A percentile compares a stretch with the other conserved stretches of the same genome.
These are phyloP conservation scores for Xyrichtys novacula DNA, from an alignment of 2,797 vertebrate species.

Conservation along the genomic window DNA sequence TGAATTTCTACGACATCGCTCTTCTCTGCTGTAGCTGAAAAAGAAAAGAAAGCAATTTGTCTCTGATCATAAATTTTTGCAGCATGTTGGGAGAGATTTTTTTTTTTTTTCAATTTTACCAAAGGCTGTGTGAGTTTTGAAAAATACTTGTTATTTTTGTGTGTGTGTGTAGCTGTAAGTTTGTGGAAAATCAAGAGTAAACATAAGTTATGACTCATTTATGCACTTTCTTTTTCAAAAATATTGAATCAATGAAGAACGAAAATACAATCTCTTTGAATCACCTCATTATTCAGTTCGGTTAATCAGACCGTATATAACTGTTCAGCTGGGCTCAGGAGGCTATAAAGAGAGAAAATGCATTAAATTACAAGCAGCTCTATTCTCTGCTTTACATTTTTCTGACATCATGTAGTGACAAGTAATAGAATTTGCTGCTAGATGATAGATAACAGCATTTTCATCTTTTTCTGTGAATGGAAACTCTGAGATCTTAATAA, in stretches of 20 bases:
- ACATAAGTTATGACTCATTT: slow-evolving; percentile 12
- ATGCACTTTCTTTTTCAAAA: slow-evolving; percentile 21
- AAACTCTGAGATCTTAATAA: slow-evolving; percentile 43
- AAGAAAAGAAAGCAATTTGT: slow-evolving; percentile 48
- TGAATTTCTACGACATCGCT: slow-evolving; percentile 47
- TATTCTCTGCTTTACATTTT: slow-evolving; percentile 56
- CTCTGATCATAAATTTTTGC: slow-evolving; percentile 56
- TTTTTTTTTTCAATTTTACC: slow-evolving; percentile 7
- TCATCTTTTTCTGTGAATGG: slow-evolving; percentile 17
- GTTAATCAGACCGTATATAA: slow-evolving; percentile 35
- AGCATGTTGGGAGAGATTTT: slow-evolving; percentile 19
- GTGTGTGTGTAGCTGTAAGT: background rate
- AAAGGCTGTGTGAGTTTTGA: slow-evolving; percentile 29
- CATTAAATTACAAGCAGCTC: slow-evolving; percentile 27
- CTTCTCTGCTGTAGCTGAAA: slow-evolving; percentile 21
- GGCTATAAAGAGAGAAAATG: slow-evolving; percentile 31
- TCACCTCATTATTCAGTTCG: slow-evolving; percentile 10
- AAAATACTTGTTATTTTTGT: background rate
- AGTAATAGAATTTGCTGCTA: slow-evolving; percentile 47
- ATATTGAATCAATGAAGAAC: slow-evolving; percentile 36
- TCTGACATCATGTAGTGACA: slow-evolving; percentile 50
- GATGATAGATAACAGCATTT: slow-evolving; percentile 57
- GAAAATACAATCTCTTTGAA: slow-evolving; percentile 26
- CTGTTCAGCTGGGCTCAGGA: slow-evolving; percentile 1
- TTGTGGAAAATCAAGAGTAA: slow-evolving; percentile 2